phyloP scores from a whole-genome alignment of 2,888 invertebrate species.

The Steinernema carpocapsae region DNA sequence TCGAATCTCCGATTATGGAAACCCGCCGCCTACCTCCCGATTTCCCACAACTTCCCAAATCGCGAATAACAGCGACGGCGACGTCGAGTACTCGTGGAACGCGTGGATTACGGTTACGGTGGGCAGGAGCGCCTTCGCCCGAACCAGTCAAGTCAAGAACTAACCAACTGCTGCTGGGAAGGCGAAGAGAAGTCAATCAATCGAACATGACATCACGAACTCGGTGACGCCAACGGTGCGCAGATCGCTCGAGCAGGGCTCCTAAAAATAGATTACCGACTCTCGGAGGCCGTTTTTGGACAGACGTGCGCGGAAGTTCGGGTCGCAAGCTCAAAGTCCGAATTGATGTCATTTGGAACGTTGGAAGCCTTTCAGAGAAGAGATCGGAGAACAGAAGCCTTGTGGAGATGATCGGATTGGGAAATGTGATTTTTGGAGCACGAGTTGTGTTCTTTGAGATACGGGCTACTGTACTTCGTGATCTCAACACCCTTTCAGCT shows the following conservation, averaged over 20 bases:
- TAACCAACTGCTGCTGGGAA: too few species aligned
- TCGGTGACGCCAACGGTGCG: neutral
- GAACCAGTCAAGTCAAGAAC: slow-evolving; percentile 27
- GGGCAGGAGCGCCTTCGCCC: neutral
- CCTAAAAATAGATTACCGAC: slow-evolving; percentile 6
- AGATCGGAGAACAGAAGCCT: too few species aligned
- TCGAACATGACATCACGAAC: neutral
- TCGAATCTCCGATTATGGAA: slow-evolving; percentile 34
- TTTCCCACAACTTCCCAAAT: slow-evolving; percentile 19
- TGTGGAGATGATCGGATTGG: too few species aligned
- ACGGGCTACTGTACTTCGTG: too few species aligned
- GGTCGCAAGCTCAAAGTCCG: neutral
- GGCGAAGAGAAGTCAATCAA: slow-evolving; percentile 15
- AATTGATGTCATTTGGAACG: too few species aligned
- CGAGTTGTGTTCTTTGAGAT: too few species aligned
- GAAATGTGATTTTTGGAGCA: too few species aligned
- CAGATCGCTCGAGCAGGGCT: neutral
- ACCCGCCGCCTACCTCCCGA: too few species aligned
- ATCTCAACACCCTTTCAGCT: too few species aligned
- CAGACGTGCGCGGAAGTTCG: neutral
- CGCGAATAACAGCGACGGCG: slow-evolving; percentile 23
- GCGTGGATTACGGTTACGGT: slow-evolving; percentile 34
- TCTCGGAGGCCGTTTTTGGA: neutral
- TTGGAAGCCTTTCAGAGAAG: too few species aligned
- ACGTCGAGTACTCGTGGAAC: neutral